Evolutionary conservation across 2,113 vertebrate genomes (phyloP).

Genomic region (Ia io): DNA sequence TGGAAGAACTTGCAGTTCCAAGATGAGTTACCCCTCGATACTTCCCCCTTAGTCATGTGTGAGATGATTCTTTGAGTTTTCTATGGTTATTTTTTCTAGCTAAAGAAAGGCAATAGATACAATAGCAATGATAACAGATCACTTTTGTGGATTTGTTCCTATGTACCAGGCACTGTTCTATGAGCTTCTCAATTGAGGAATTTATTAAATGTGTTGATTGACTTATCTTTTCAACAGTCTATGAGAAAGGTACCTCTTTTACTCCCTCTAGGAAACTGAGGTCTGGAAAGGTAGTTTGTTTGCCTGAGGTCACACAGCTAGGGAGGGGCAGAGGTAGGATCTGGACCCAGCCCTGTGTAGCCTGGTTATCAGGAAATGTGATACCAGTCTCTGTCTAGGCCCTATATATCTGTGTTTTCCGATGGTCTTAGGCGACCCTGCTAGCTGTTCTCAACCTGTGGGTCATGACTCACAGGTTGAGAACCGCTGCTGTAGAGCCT

Average conservation of each 20-base stretch:
- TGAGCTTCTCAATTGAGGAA: not conserved
- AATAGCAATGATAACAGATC: not conserved
- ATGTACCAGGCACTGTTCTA: not conserved
- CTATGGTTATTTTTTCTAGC: not conserved
- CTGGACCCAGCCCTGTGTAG: not conserved
- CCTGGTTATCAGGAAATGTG: not conserved
- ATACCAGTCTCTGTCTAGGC: not conserved
- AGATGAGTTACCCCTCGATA: not conserved
- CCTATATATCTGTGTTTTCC: no score
- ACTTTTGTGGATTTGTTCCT: not conserved
- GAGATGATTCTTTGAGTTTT: not conserved
- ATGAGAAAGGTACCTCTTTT: not conserved
- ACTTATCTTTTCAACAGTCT: not conserved
- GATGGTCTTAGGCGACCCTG: no score
- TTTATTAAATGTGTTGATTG: not conserved
- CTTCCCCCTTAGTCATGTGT: not conserved
- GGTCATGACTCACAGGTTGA: no score
- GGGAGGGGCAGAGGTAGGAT: not conserved
- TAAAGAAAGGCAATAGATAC: not conserved
- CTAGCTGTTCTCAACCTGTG: no score
- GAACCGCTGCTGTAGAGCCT: no score
- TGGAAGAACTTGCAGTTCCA: not conserved
- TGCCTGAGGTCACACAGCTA: not conserved
- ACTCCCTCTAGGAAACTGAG: not conserved
- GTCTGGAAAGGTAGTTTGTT: not conserved